Evolutionary conservation across 2,888 invertebrate species (phyloP).

Genomic region (Melinaea menophilus): DNA sequence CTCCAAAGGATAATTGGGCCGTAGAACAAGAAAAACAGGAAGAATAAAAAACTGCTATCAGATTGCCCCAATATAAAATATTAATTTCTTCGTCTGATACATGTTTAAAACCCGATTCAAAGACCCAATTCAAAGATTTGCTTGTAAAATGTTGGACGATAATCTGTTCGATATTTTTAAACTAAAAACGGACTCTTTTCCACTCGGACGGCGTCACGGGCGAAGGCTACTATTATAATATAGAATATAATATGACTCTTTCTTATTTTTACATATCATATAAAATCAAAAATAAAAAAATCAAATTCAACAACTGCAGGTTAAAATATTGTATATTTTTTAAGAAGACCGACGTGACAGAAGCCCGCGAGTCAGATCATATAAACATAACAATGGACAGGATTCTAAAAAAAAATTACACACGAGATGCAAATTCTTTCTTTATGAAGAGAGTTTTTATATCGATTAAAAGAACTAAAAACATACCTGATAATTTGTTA

Average conservation of each 20-base stretch:
- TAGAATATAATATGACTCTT: too few species aligned
- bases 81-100: constrained; percentile 70
- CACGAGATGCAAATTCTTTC: constrained; percentile 83
- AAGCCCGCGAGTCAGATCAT: constrained; percentile 87
- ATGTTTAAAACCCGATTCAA: constrained; percentile 32
- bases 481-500: too few species aligned
- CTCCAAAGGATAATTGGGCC: constrained; percentile 46
- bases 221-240: too few species aligned
- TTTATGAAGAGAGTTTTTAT: constrained; percentile 86
- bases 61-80: constrained; percentile 67
- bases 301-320: too few species aligned
- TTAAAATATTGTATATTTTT: constrained; percentile 19
- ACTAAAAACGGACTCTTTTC: too few species aligned
- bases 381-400: constrained; percentile 76
- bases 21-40: constrained; percentile 47
- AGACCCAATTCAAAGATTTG: constrained; percentile 77
- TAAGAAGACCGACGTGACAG: constrained; percentile 87
- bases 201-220: too few species aligned
- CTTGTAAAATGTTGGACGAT: constrained; percentile 81
- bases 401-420: constrained; percentile 78
- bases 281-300: too few species aligned
- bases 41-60: constrained; percentile 57
- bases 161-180: too few species aligned
- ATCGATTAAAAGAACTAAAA: constrained; percentile 80
- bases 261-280: too few species aligned